Evolutionary conservation across 2,113 vertebrate genomes (phyloP).

Genomic region (Sterna hirundo): DNA sequence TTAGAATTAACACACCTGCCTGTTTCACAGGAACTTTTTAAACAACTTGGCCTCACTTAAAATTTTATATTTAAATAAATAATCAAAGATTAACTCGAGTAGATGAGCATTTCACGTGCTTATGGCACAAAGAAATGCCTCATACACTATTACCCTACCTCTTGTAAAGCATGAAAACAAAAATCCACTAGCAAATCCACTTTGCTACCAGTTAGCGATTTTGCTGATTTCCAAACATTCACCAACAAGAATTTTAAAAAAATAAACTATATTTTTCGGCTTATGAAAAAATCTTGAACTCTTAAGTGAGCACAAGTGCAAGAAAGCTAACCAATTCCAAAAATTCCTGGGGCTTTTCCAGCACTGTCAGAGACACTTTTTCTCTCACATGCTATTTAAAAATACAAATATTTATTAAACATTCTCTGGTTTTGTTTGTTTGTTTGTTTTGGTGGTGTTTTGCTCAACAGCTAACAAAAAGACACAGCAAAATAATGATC

Average conservation of each 20-base stretch:
- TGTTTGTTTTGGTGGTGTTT: slow-evolving; percentile 28
- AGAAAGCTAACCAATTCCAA: slow-evolving; percentile 58
- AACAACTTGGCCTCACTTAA: slow-evolving; percentile 56
- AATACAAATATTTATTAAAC: slow-evolving; percentile 62
- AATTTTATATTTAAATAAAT: slow-evolving; percentile 70
- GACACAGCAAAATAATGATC: slow-evolving; percentile 56
- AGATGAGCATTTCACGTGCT: not conserved
- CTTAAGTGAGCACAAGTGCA: slow-evolving; percentile 62
- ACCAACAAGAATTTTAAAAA: slow-evolving; percentile 47
- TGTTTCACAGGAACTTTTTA: slow-evolving; percentile 61
- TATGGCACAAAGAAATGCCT: slow-evolving; percentile 41
- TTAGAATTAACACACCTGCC: slow-evolving; percentile 42
- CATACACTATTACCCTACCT: slow-evolving; percentile 28
- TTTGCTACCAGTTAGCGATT: slow-evolving; percentile 3
- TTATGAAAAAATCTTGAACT: slow-evolving; percentile 55
- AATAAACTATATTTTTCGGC: slow-evolving; percentile 29
- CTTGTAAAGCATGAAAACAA: slow-evolving; percentile 33
- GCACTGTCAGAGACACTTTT: slow-evolving; percentile 34
- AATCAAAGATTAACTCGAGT: slow-evolving; percentile 18
- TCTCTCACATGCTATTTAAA: slow-evolving; percentile 69
- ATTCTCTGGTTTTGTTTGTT: slow-evolving; percentile 7
- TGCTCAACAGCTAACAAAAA: slow-evolving; percentile 55
- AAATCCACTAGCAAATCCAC: slow-evolving; percentile 15
- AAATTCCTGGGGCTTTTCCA: slow-evolving; percentile 55
- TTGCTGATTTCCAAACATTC: slow-evolving; percentile 21